Evolutionary conservation across 2,797 vertebrate species (phyloP).

Genomic region (Hephaestus fuliginosus): DNA sequence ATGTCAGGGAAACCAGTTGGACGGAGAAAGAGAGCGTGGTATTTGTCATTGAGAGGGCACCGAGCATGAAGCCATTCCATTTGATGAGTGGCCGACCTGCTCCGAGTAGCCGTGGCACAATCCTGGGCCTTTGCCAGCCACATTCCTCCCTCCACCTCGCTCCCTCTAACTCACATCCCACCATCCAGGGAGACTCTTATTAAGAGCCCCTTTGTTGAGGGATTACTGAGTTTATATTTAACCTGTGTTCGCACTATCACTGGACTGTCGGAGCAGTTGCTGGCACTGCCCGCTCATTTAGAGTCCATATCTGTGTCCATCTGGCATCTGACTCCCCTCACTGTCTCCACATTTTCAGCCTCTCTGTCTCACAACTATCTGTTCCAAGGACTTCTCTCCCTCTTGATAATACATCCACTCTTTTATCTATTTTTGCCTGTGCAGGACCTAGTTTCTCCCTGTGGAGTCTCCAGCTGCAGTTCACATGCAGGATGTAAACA

Average conservation of each 20-base stretch:
- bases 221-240: conserved; percentile 78
- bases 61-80: conserved; percentile 24
- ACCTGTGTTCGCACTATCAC: conserved; percentile 59
- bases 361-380: conserved; percentile 21
- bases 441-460: conserved; percentile 10
- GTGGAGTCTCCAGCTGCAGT: background rate
- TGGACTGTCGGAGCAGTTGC: conserved; percentile 40
- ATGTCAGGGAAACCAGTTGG: conserved; percentile 41
- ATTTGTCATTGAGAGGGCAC: conserved; percentile 71
- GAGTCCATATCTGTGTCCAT: conserved; percentile 48
- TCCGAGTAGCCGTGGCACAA: conserved; percentile 39
- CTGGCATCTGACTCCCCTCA: conserved; percentile 43
- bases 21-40: background rate
- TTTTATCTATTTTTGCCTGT: conserved; percentile 46
- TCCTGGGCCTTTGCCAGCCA: conserved; percentile 51
- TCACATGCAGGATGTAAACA: background rate
- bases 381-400: conserved; percentile 9
- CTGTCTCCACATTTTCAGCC: conserved; percentile 37
- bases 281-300: conserved; percentile 33
- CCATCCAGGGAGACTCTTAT: conserved; percentile 48
- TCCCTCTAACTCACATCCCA: conserved; percentile 28
- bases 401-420: conserved; percentile 4
- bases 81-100: conserved; percentile 21
- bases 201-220: conserved; percentile 70
- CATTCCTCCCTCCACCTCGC: conserved; percentile 44